These are phyloP conservation scores for Drosophila pruinosa DNA, from an alignment of 1,140 invertebrate species.

Conservation along the genomic window DNA sequence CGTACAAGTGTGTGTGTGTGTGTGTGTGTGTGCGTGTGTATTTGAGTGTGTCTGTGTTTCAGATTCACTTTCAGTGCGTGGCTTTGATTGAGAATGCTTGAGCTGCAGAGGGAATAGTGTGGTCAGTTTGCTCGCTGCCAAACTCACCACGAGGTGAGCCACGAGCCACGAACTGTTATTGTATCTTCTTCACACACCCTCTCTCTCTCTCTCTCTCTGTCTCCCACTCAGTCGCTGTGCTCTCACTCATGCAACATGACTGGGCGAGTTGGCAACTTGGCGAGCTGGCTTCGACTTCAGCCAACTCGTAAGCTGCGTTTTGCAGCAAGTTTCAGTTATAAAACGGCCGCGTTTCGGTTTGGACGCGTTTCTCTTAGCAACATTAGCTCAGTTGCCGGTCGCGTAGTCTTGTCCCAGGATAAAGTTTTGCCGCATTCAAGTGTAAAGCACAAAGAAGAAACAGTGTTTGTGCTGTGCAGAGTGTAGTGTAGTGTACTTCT, in stretches of 20 bases:
- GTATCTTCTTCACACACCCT: constrained; percentile 55
- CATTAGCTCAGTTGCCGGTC: constrained; percentile 15
- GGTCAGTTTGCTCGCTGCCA: constrained; percentile 8
- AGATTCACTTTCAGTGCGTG: constrained; percentile 69
- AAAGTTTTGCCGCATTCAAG: constrained; percentile 7
- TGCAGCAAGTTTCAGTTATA: constrained; percentile 70
- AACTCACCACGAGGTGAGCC: constrained; percentile 61
- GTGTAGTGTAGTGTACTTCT: constrained; percentile 32
- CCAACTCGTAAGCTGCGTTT: constrained; percentile 36
- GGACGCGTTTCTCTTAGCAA: constrained; percentile 55
- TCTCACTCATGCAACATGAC: not conserved
- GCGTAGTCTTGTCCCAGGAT: constrained; percentile 41
- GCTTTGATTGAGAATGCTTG: constrained; percentile 73
- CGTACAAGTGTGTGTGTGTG: not conserved
- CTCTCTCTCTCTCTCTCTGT: not conserved
- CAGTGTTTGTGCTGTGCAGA: constrained; percentile 16
- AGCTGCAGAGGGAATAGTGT: constrained; percentile 13
- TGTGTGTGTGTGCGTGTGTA: not conserved
- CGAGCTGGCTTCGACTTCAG: constrained; percentile 23
- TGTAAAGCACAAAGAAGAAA: not conserved
- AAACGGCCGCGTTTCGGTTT: constrained; percentile 59
- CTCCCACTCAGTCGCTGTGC: not conserved
- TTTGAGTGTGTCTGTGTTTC: constrained; percentile 15
- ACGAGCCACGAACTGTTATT: not conserved
- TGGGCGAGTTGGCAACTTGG: constrained; percentile 10